Percentiles rank a stretch among this genome's conserved stretches.
Evolutionary conservation across 2,113 vertebrate genomes (phyloP).

Genomic region (Rhinolophus ferrumequinum): DNA sequence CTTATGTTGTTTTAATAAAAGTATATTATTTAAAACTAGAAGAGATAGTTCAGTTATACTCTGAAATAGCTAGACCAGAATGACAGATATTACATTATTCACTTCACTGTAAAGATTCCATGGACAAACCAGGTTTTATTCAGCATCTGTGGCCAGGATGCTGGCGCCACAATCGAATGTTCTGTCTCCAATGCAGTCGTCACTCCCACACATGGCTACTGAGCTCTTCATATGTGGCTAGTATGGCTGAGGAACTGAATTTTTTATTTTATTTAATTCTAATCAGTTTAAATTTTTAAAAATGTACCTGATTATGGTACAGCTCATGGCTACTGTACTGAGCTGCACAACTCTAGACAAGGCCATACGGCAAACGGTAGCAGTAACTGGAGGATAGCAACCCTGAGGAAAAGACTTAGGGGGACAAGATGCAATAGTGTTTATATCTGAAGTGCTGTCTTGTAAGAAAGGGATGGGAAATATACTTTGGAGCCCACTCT

Average conservation of each 20-base stretch:
- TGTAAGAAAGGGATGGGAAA: neutral
- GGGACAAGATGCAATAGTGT: neutral
- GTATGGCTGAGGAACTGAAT: neutral
- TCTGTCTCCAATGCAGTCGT: neutral
- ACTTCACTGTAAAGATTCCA: neutral
- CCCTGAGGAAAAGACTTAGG: neutral
- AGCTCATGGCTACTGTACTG: neutral
- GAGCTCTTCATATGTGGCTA: neutral
- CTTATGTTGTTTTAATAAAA: neutral
- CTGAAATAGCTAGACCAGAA: neutral
- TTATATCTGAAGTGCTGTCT: neutral
- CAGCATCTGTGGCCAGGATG: neutral
- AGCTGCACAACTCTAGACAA: neutral
- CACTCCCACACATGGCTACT: neutral
- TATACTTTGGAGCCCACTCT: neutral
- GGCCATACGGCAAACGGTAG: neutral
- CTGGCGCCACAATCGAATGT: neutral
- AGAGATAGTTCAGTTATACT: neutral
- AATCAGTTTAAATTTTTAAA: neutral
- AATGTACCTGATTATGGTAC: neutral
- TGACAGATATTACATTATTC: neutral
- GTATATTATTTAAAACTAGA: neutral
- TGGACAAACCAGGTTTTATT: neutral
- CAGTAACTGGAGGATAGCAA: neutral
- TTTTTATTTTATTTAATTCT: neutral